Evolutionary conservation across 2,113 vertebrate species (phyloP), one percentile per base, ranked within the genome.

Genomic region (Mastomys coucha): DNA sequence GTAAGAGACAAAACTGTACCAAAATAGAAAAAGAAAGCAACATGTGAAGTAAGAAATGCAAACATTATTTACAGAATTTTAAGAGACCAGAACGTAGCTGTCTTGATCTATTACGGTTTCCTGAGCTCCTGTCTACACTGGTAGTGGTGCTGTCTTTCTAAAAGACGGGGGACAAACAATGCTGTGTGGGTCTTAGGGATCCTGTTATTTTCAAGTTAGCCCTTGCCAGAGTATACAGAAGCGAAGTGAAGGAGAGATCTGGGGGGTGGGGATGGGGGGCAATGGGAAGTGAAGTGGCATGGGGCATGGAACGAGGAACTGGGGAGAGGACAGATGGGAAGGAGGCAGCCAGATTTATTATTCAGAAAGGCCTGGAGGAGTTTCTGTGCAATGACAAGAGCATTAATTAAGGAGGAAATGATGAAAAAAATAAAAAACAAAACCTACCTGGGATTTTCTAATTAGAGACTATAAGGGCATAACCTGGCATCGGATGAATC

Each of bases 31-130:
- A 53, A 75, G 97, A 98, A 94, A 89, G 82, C 31, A 97, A 88
- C 49, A 95, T 69, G 90, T 84, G 81, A 97, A 76, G 63, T 88
- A 97, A 94, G 51, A 93, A 97, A 88, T 93, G 28, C 8, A 89
- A 97, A 80, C 87, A 81, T 70, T 93, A 86, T 56, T 88, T 95
- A 92, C 88, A 88, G 45, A 60, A 80, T 65, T 69, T 96, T 93
- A 51, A 92, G 95, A 96, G 82, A 86, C 78, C 82, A 90, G n/a
- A 97, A 60, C 90, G 86, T 84, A 98, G 87, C 72, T 96, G 53
- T 94, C 96, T 95, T 94, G 92, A 96, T 33, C 72, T 58, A 1
- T 95, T 96, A 97, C 94, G 51, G 84, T 97, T 97, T 97, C 95
- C 17, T 5, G 72, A 75, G 45, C 39, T 94, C 95, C 81, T 95